A percentile compares a stretch with the other conserved stretches of the same genome.
These are phyloP conservation scores for Halcyon badia DNA, from an alignment of 2,797 vertebrate genomes.

Conservation along the genomic window DNA sequence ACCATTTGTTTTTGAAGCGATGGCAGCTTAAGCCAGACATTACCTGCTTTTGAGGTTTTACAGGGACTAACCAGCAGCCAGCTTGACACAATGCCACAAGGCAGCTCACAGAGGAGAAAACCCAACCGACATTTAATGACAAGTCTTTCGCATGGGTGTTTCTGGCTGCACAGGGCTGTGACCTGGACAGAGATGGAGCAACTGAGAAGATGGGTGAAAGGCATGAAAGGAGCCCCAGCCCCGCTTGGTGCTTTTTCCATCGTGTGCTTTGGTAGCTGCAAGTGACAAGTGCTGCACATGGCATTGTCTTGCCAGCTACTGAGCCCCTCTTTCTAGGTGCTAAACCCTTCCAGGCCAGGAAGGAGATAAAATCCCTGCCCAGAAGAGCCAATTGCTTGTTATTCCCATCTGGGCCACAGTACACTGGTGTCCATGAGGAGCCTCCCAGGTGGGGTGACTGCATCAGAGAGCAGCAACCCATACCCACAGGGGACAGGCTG, in stretches of 20 bases:
- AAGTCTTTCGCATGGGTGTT: background rate
- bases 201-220: background rate
- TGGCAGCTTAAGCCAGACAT: background rate
- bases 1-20: background rate
- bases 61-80: background rate
- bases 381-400: background rate
- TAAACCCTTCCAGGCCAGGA: background rate
- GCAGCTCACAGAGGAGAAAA: slow-evolving; percentile 9
- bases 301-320: background rate
- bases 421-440: background rate
- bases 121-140: slow-evolving; percentile 41
- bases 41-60: background rate
- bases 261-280: background rate
- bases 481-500: background rate
- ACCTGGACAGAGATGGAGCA: background rate
- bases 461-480: background rate
- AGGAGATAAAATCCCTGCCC: background rate
- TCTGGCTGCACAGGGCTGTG: background rate
- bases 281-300: rapidly evolving
- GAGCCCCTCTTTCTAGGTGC: background rate
- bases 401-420: background rate
- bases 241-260: background rate
- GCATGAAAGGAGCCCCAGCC: background rate
- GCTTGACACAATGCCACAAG: background rate
- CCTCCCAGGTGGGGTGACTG: background rate